Evolutionary conservation across 2,888 invertebrate species (phyloP).

Genomic region (Tuberolachnus salignus): DNA sequence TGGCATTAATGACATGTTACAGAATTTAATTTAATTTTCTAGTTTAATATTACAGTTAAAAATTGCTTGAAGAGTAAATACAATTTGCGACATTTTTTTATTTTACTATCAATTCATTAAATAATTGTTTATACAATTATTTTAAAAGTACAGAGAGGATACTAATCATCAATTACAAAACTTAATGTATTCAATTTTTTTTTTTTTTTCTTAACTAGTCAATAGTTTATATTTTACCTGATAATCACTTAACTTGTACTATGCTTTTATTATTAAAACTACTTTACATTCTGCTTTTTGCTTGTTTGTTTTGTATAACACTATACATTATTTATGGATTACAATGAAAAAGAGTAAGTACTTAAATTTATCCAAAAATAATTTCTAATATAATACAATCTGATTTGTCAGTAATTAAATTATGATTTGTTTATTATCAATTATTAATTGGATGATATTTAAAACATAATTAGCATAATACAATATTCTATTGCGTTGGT

Average conservation of each 20-base stretch:
- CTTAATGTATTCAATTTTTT: not conserved
- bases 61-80: not conserved
- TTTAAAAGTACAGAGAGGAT: slow-evolving; percentile 5
- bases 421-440: not conserved
- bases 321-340: not conserved
- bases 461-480: not conserved
- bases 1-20: not conserved
- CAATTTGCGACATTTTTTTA: not conserved
- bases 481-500: not conserved
- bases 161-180: no score
- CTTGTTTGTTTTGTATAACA: not conserved
- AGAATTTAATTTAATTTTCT: not conserved
- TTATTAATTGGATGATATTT: not conserved
- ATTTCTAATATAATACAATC: not conserved
- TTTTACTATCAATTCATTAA: no score
- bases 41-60: no score
- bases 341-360: not conserved
- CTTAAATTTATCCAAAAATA: not conserved
- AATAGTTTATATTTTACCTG: not conserved
- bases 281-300: slow-evolving; percentile 17
- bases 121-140: not conserved
- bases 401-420: not conserved
- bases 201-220: not conserved
- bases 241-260: slow-evolving; percentile 4
- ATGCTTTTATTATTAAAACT: slow-evolving; percentile 34